Evolutionary conservation across 2,113 vertebrate genomes (phyloP).

Genomic region (Laticauda laticaudata): DNA sequence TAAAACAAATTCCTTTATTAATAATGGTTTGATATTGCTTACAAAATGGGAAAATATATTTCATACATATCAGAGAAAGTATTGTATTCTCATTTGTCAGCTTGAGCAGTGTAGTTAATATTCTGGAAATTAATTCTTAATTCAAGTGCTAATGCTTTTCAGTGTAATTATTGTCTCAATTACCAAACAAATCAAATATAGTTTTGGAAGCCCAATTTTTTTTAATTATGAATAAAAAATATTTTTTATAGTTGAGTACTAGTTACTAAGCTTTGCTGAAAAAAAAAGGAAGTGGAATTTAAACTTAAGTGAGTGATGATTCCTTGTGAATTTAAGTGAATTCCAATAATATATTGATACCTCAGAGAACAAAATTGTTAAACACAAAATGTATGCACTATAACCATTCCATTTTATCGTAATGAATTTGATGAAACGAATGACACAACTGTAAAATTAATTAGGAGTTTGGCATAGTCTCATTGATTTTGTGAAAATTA

Average conservation of each 20-base stretch:
- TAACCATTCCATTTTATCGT: neutral
- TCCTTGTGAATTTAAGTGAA: neutral
- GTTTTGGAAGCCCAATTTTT: neutral
- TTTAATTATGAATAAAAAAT: neutral
- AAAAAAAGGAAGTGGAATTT: neutral
- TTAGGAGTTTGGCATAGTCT: neutral
- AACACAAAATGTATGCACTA: neutral
- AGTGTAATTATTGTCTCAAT: neutral
- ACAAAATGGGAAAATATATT: neutral
- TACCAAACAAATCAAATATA: neutral
- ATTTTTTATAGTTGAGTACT: neutral
- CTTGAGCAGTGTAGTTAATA: neutral
- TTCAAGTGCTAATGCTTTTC: neutral
- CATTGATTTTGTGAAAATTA: neutral
- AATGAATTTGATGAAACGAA: neutral
- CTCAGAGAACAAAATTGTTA: neutral
- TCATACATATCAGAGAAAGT: neutral
- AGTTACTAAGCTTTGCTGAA: neutral
- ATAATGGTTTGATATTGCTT: constrained; percentile 12
- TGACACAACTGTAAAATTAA: neutral
- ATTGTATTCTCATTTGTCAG: neutral
- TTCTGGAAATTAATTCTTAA: neutral
- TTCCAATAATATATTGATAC: neutral
- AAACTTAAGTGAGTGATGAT: neutral
- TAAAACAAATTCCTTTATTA: constrained; percentile 12